Base-by-base conservation (phyloP, 2,113 vertebrate genomes). In the Patagioenas fasciata region DNA sequence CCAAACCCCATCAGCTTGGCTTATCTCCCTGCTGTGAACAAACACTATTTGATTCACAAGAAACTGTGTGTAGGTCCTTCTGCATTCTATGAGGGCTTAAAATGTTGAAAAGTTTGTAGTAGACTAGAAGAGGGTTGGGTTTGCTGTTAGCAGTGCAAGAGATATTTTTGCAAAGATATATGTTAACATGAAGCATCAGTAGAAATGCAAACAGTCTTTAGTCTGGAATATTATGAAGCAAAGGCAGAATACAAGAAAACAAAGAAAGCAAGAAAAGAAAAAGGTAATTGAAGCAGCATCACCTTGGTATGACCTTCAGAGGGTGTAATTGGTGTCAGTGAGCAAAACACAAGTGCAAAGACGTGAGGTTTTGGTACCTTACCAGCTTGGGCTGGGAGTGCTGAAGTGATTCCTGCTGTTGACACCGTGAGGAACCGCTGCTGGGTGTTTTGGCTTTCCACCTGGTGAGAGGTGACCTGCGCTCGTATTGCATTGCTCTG, bases 391-490 rank as follows among this genome's bases (percentile, higher is more conserved):
- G 51, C 74, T 50, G 89, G n/a, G 34, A 53, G 9, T 0, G 10
- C 16, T 60, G 69, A 32, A 42, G 26, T 10, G 69, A 48, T 48
- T 51, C 34, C 20, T 0, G 4, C 24, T 8, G 17, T 11, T n/a
- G 44, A 62, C 26, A 5, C 24, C 23, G 24, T 0, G 2, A 24
- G 11, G 32, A 53, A 32, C 9, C 1, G 0, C 31, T 44, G 57
- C 40, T 71, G 85, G 44, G 34, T 61, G 50, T 77, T 47, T 57
- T 81, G 60, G 74, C 70, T 80, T 80, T 57, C 64, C 51, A 40
- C 54, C 51, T 16, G 31, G 4, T 42, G 66, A 64, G 34, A 26
- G 44, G 17, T 7, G 1, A 1, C 5, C 3, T 5, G 4, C 23
- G 21, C 53, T 31, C 1, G 4, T 17, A 15, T 5, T 12, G 6